These are phyloP conservation scores for Leptodactylus fuscus DNA, from an alignment of 2,113 vertebrate genomes.

Conservation along the genomic window DNA sequence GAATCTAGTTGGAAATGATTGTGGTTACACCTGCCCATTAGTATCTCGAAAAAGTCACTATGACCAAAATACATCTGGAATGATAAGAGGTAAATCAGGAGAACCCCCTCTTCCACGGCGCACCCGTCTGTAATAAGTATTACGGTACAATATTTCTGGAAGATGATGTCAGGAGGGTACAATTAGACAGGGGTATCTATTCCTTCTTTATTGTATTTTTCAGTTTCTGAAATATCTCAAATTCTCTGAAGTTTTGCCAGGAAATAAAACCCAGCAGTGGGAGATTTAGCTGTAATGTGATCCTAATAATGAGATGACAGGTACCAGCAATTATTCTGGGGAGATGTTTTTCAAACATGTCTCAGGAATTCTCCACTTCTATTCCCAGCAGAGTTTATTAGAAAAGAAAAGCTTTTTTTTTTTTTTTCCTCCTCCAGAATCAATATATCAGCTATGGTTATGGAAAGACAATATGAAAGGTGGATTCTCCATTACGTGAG, in stretches of 20 bases:
- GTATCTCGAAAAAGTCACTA: background rate
- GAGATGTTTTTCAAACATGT: constrained; percentile 59
- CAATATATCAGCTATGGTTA: constrained; percentile 53
- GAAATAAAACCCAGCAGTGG: constrained; percentile 56
- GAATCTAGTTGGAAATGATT: background rate
- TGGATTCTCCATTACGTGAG: constrained; percentile 3
- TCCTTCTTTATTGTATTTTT: constrained; percentile 58
- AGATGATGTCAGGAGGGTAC: constrained; percentile 41
- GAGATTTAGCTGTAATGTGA: constrained; percentile 58
- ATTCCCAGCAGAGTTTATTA: constrained; percentile 58
- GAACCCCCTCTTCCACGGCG: background rate
- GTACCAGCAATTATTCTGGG: constrained; percentile 63
- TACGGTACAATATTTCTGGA: constrained; percentile 32
- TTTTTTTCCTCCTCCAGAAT: constrained; percentile 34
- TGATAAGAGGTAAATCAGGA: background rate
- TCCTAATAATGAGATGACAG: constrained; percentile 65
- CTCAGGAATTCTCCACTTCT: constrained; percentile 61
- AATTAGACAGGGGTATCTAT: constrained; percentile 52
- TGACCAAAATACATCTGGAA: background rate
- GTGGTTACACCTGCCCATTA: constrained; percentile 23
- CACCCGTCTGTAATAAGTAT: constrained; percentile 1
- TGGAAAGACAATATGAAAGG: constrained; percentile 40
- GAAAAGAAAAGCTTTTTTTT: constrained; percentile 54
- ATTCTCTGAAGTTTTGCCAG: constrained; percentile 57
- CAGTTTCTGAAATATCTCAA: constrained; percentile 53